Evolutionary conservation across 2,888 invertebrate species (phyloP).

Genomic region (Drosophila kuntzei): DNA sequence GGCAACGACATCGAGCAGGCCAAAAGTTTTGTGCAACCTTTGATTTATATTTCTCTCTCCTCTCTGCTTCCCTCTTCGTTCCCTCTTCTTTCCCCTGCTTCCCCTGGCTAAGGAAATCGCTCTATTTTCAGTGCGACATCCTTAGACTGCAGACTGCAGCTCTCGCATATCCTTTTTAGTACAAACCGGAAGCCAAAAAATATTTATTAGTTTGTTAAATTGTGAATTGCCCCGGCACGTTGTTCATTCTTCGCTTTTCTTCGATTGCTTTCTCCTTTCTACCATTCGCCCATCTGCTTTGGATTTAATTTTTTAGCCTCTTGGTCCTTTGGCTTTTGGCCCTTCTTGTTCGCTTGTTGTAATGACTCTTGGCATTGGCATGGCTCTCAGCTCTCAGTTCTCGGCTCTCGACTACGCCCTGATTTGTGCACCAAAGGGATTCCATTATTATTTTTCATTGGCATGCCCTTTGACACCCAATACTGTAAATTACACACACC

Average conservation of each 20-base stretch:
- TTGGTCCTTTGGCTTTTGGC: slow-evolving; percentile 43
- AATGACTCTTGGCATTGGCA: slow-evolving; percentile 70
- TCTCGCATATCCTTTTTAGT: slow-evolving; percentile 63
- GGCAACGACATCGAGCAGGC: slow-evolving; percentile 80
- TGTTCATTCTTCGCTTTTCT: slow-evolving; percentile 45
- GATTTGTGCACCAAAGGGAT: slow-evolving; percentile 57
- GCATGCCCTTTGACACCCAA: slow-evolving; percentile 67
- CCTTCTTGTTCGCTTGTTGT: slow-evolving; percentile 56
- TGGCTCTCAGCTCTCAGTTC: slow-evolving; percentile 7
- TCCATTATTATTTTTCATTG: slow-evolving; percentile 77
- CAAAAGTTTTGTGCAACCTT: slow-evolving; percentile 82
- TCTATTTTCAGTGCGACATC: slow-evolving; percentile 72
- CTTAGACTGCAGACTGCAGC: slow-evolving; percentile 20
- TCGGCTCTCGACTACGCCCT: slow-evolving; percentile 23
- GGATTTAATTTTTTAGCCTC: slow-evolving; percentile 48
- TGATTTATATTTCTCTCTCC: slow-evolving; percentile 82
- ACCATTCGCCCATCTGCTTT: slow-evolving; percentile 20
- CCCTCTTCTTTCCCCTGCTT: neutral
- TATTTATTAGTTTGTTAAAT: slow-evolving; percentile 85
- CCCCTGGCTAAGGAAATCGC: slow-evolving; percentile 72
- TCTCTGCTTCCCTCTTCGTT: slow-evolving; percentile 5
- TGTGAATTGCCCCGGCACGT: slow-evolving; percentile 77
- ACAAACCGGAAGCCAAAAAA: slow-evolving; percentile 80
- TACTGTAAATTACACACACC: slow-evolving; percentile 34
- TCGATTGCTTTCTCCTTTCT: slow-evolving; percentile 33